Conservation (phyloP, 2,888 invertebrate genomes). For the Lasioglossum oenotherae region DNA sequence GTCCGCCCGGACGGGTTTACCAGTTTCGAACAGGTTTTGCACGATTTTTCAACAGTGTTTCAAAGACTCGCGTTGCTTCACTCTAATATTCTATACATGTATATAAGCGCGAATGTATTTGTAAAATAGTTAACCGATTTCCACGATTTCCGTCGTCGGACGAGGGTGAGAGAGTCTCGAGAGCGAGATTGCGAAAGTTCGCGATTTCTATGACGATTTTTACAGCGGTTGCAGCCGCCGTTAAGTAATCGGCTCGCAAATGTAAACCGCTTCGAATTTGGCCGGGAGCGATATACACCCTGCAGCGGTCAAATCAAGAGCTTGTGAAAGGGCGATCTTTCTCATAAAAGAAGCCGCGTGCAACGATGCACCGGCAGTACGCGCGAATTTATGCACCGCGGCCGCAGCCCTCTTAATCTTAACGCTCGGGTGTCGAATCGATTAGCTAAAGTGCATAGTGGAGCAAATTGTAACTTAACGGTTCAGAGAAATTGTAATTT, state of each 20-base stretch:
- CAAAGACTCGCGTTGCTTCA: background rate
- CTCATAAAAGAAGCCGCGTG: conserved; percentile 68
- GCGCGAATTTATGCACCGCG: conserved; percentile 20
- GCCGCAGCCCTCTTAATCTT: background rate
- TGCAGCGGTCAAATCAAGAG: conserved; percentile 55
- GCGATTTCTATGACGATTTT: background rate
- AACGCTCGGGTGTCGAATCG: no score
- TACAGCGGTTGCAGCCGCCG: background rate
- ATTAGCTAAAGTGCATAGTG: no score
- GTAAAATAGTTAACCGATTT: background rate
- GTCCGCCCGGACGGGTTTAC: background rate
- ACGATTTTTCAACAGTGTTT: background rate
- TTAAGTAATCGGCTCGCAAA: conserved; percentile 52
- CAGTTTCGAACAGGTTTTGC: background rate
- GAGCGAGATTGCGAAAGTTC: conserved; percentile 13
- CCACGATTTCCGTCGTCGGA: background rate
- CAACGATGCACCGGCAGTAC: conserved; percentile 43
- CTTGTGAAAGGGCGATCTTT: conserved; percentile 65
- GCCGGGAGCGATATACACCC: conserved; percentile 58
- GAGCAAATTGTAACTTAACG: no score
- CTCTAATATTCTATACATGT: background rate
- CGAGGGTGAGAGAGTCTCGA: background rate
- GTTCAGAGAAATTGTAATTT: no score
- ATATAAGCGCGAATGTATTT: background rate
- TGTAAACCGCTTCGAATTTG: conserved; percentile 58